phyloP scores from a whole-genome alignment of 2,888 invertebrate species.

The Dolichopus griseipennis region DNA sequence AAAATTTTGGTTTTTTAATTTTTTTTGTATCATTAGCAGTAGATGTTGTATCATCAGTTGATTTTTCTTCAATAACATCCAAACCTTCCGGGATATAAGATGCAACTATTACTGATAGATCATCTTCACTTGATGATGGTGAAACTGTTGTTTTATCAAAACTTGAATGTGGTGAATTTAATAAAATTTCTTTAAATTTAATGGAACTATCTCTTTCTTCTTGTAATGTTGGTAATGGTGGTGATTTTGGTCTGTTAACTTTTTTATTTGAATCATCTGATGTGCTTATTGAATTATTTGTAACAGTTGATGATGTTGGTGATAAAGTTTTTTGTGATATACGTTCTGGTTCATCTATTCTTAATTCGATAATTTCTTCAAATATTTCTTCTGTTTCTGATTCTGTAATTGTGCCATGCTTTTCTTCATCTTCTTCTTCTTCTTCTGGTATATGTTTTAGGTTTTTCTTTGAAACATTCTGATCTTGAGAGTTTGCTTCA shows the following conservation, averaged over 20 bases:
- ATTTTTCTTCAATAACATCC: conserved; percentile 24
- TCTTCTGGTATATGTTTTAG: conserved; percentile 7
- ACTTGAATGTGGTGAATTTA: background rate
- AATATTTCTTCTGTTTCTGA: conserved; percentile 35
- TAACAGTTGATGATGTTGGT: background rate
- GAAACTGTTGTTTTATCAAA: background rate
- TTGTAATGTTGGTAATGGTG: conserved; percentile 1
- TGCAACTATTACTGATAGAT: conserved; percentile 39
- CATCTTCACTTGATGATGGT: conserved; percentile 30
- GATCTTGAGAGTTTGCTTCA: background rate
- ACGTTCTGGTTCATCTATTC: conserved; percentile 14
- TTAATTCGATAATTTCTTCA: conserved; percentile 35
- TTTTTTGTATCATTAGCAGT: conserved; percentile 9
- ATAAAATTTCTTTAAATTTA: background rate
- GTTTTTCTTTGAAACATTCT: background rate
- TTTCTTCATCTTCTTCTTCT: conserved; percentile 15
- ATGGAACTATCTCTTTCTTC: background rate
- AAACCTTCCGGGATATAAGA: conserved; percentile 34
- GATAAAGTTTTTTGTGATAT: background rate
- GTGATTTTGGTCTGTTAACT: background rate
- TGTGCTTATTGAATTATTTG: background rate
- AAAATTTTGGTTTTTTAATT: conserved; percentile 32
- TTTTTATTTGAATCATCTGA: background rate
- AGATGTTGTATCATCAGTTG: background rate
- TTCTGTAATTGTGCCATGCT: conserved; percentile 19